A percentile compares a stretch with the other conserved stretches of the same genome.
phyloP scores from a whole-genome alignment of 2,113 vertebrate species.

The Anthoscopus minutus region DNA sequence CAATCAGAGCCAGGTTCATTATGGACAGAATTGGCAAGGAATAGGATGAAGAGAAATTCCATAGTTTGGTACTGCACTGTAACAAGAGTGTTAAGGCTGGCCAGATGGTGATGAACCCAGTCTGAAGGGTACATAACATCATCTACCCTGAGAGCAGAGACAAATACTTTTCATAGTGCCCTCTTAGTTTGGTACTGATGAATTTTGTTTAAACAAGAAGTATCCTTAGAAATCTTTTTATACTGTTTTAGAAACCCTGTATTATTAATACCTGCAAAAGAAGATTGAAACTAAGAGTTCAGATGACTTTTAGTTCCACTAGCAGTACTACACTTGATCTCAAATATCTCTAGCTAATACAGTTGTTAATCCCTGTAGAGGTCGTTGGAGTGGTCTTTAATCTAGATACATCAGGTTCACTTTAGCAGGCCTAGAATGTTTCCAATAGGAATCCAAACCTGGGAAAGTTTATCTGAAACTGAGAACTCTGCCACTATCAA shows the following conservation, averaged over 20 bases:
- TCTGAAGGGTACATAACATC: not conserved
- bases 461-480: not conserved
- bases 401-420: not conserved
- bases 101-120: not conserved
- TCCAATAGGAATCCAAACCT: not conserved
- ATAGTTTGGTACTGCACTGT: not conserved
- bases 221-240: not conserved
- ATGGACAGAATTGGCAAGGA: not conserved
- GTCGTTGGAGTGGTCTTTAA: not conserved
- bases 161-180: not conserved
- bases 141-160: not conserved
- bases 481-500: not conserved
- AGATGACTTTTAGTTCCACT: not conserved
- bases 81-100: not conserved
- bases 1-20: not conserved
- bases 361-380: not conserved
- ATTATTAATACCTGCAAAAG: not conserved
- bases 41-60: not conserved
- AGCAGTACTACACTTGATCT: not conserved
- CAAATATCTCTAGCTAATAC: not conserved
- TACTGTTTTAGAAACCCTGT: not conserved
- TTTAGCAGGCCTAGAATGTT: not conserved
- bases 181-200: not conserved
- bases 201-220: not conserved
- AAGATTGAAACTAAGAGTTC: not conserved